phyloP scores from a whole-genome alignment of 2,113 vertebrate genomes.

The Gallinago undulata region DNA sequence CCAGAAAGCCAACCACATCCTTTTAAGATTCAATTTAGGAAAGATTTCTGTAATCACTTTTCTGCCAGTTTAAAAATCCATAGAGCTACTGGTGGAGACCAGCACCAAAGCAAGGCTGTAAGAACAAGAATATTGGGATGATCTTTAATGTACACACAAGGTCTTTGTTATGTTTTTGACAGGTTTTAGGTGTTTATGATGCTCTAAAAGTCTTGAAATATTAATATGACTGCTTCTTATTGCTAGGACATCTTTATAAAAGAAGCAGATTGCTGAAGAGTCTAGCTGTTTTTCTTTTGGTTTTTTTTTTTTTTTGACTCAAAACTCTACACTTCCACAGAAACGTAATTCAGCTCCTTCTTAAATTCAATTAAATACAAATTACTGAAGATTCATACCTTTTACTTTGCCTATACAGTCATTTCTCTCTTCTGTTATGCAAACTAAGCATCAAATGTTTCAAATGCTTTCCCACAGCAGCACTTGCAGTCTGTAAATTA shows the following conservation, averaged over 20 bases:
- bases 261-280: background rate
- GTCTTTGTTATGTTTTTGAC: background rate
- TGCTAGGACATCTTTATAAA: background rate
- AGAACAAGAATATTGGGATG: background rate
- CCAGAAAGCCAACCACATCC: too few relatives aligned
- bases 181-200: background rate
- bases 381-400: background rate
- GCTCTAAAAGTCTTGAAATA: background rate
- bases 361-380: background rate
- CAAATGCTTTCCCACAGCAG: background rate
- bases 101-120: background rate
- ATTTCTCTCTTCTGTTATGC: background rate
- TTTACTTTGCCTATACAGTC: background rate
- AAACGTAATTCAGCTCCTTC: background rate
- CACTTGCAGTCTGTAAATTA: background rate
- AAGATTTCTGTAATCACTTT: background rate
- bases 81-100: background rate
- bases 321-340: background rate
- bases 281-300: background rate
- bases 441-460: slow-evolving; percentile 17
- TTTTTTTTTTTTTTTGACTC: background rate
- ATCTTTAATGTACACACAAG: background rate
- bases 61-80: background rate
- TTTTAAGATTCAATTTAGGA: background rate
- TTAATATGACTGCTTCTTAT: background rate